Base-by-base conservation (phyloP, 1,140 invertebrate species). In the Akabosia matsudoensis region DNA sequence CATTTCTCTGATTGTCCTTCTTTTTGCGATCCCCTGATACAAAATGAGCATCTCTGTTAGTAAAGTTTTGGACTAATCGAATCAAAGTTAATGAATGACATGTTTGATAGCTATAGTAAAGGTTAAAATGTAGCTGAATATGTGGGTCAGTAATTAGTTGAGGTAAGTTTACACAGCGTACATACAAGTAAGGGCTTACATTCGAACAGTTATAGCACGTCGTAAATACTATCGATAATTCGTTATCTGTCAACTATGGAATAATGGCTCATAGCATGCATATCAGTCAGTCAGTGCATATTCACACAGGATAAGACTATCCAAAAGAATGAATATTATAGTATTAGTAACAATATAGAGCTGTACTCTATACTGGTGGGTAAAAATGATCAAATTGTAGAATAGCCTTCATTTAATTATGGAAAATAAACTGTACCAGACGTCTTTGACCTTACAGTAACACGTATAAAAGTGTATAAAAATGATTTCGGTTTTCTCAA, bases 211-310 rank as follows among this genome's bases (percentile, higher is more conserved):
- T n/a, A n/a, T n/a, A n/a, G n/a, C n/a, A n/a, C n/a, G n/a, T n/a
- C 10, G 24, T 22, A 56, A 56, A 4, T 56, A 56, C 54, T 45
- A 7, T 45, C 10, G 13, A 56, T 56, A 56, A 56, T 13, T n/a
- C 7, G 14, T 24, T n/a, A 56, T 4, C 4, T 24, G 24, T 13
- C 3, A 56, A 56, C 54, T n/a, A 56, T n/a, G 24, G 54, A 56
- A 24, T 56, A 56, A 56, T 24, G 22, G 30, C 61, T 67, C 61
- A 67, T 30, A 67, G 61, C 61, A 67, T 31, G n/a, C 61, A 10
- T 67, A 67, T 67, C 61, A 67, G 61, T 67, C 61, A 67, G 54
- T 67, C 61, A 67, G 31, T 22, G 61, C 24, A 31, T 10, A 67
- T 22, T 56, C 14, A 22, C 24, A 56, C 54, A 56, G 7, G 14